Base-by-base conservation (phyloP, 2,113 vertebrate genomes). In the Chlorodrepanis virens region DNA sequence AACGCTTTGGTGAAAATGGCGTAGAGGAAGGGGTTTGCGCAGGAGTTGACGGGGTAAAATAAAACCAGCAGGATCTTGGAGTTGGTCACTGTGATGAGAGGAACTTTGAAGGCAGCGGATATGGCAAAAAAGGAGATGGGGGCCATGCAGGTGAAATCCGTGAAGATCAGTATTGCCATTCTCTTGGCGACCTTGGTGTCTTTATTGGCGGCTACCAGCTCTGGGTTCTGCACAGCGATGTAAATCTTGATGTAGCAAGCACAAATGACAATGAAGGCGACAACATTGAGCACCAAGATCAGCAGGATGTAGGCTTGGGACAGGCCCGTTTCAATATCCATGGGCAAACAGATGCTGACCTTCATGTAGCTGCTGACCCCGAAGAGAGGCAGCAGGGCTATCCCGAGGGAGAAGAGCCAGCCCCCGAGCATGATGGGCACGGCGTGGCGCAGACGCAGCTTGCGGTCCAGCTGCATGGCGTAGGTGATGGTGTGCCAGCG, bases 61-160 rank as follows among this genome's bases (percentile, higher is more conserved):
- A 99, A 97, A 87, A 99, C 98, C 56, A 99, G 98, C 76, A 99
- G 93, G 93, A 99, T 99, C 97, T 99, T 99, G 5, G 99, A 99
- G 94, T 99, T 98, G 33, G 98, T 99, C 87, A 99, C 98, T 0
- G 99, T 99, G 93, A 99, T 99, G 45, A 99, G 98, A 52, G 99
- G 99, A 91, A 98, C 97, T 56, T 98, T 98, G 83, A 99, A 98
- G 56, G 99, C 99, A 5, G 99, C 99, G 0, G 99, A 99, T 95
- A 99, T 99, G 75, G 99, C 99, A 52, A 99, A 99, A 94, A 99
- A 99, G 14, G 99, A 99, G 92, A 99, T 99, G 0, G 99, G 99
- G 3, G 99, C 99, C 98, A 99, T 99, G 97, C 99, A 99, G 31
- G 98, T 97, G 68, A 99, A 99, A 94, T 99, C 98, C 0, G 99